Conservation (phyloP, 2,797 vertebrate species). For the Ficedula albicollis region DNA sequence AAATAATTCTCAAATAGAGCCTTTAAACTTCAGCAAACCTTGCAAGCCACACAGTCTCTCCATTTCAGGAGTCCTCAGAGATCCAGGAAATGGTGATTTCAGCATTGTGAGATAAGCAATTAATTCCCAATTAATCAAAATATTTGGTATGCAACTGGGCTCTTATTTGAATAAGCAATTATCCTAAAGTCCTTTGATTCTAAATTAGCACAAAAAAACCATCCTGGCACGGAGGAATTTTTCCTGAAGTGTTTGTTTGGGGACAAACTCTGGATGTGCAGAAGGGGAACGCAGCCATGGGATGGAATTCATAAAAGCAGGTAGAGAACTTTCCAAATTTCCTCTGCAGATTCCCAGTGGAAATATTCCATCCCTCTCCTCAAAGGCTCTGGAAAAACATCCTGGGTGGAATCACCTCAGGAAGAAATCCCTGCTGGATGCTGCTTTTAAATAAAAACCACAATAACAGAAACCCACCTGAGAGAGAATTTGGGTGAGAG, state of each 20-base stretch:
- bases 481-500: not conserved
- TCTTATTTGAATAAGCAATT: conserved; percentile 32
- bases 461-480: not conserved
- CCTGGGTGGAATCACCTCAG: fast-evolving
- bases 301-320: fast-evolving
- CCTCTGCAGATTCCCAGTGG: fast-evolving
- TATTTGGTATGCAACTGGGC: not conserved
- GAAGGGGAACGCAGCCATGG: fast-evolving
- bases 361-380: not conserved
- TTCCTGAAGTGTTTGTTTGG: not conserved
- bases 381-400: not conserved
- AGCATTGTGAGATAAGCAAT: not conserved
- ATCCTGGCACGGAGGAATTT: not conserved
- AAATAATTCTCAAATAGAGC: not conserved
- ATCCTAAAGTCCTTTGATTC: conserved; percentile 13
- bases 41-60: fast-evolving
- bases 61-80: not conserved
- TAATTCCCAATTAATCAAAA: conserved; percentile 43
- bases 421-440: fast-evolving
- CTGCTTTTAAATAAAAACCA: not conserved
- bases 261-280: not conserved
- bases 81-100: not conserved
- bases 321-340: fast-evolving
- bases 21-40: not conserved
- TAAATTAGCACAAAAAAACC: not conserved